Evolutionary conservation across 2,888 invertebrate genomes (phyloP).

Genomic region (Campoplex capitator): DNA sequence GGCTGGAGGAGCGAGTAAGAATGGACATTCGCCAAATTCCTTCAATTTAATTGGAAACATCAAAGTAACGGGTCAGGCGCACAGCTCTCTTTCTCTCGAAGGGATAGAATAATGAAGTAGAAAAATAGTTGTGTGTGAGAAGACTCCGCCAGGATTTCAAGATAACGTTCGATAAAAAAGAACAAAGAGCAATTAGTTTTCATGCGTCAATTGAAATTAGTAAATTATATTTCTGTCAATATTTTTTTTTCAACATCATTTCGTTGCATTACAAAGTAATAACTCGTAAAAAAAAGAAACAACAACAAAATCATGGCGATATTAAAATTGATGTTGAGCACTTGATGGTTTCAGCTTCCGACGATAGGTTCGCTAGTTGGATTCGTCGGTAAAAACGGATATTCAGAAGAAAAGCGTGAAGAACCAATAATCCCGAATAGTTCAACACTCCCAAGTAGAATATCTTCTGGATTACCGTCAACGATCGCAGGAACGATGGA

Average conservation of each 20-base stretch:
- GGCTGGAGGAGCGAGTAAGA: constrained; percentile 81
- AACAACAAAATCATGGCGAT: neutral
- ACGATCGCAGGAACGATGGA: neutral
- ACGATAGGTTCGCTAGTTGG: neutral
- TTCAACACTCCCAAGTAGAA: neutral
- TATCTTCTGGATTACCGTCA: neutral
- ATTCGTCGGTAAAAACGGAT: neutral
- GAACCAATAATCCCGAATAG: neutral
- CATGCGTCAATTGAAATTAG: neutral
- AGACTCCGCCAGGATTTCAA: constrained; percentile 23
- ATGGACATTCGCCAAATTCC: constrained; percentile 82
- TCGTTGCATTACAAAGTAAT: neutral
- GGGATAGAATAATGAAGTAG: constrained; percentile 68
- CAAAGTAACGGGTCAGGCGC: constrained; percentile 82
- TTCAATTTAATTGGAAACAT: constrained; percentile 85
- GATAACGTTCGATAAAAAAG: neutral
- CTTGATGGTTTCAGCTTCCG: neutral
- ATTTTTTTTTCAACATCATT: neutral
- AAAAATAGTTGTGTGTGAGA: constrained; percentile 22
- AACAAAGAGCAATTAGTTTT: neutral
- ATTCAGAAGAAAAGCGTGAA: neutral
- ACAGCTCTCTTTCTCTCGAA: constrained; percentile 46
- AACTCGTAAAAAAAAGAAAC: neutral
- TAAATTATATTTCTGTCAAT: too few species aligned
- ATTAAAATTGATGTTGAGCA: neutral